phyloP scores from a whole-genome alignment of 2,113 vertebrate genomes.

The Proteles cristata region DNA sequence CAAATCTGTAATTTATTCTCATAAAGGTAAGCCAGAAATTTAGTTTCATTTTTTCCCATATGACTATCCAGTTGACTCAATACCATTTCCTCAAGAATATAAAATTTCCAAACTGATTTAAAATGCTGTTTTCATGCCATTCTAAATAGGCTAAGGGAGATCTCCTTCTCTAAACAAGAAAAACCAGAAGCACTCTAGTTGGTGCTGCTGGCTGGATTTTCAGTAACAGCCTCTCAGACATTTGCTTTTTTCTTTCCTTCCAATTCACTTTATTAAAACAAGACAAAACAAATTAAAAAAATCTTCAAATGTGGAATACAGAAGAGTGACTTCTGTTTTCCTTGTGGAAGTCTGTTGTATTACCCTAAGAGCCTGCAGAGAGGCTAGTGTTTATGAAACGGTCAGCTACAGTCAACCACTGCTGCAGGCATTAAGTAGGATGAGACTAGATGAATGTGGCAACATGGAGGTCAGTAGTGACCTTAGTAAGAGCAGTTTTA shows the following conservation, averaged over 20 bases:
- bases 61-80: neutral
- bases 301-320: neutral
- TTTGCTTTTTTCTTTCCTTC: neutral
- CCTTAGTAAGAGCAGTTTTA: neutral
- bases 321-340: neutral
- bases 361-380: neutral
- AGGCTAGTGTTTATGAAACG: neutral
- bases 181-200: neutral
- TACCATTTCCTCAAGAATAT: slow-evolving; percentile 1
- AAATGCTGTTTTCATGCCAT: neutral
- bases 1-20: slow-evolving; percentile 2
- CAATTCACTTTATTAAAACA: neutral
- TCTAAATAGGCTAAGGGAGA: neutral
- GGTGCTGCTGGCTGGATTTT: neutral
- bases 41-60: slow-evolving; percentile 1
- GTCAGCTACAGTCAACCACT: neutral
- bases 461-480: neutral
- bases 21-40: neutral
- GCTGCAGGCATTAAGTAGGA: neutral
- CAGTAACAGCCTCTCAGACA: neutral
- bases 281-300: neutral
- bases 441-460: neutral
- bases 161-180: neutral
- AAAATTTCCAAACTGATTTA: slow-evolving; percentile 17
- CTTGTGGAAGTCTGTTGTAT: neutral